Evolutionary conservation across 2,888 invertebrate genomes (phyloP).

Genomic region (Ophonus ardosiacus): DNA sequence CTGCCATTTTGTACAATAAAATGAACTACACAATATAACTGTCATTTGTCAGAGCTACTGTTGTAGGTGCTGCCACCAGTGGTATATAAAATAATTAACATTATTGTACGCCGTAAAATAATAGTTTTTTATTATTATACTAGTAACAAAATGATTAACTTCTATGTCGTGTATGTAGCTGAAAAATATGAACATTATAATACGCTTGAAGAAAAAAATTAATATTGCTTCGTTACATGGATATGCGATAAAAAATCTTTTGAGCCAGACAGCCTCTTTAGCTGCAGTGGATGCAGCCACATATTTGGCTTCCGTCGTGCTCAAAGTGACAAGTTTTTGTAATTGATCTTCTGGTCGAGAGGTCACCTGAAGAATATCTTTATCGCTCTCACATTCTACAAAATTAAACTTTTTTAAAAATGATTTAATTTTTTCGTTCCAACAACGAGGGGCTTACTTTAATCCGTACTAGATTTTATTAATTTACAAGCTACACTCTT

Average conservation of each 20-base stretch:
- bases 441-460: constrained; percentile 18
- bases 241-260: constrained; percentile 11
- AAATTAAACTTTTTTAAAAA: constrained; percentile 14
- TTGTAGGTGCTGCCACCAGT: too few species aligned
- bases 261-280: constrained; percentile 66
- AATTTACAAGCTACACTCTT: constrained; percentile 19
- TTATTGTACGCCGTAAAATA: too few species aligned
- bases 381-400: not conserved
- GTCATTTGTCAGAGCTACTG: too few species aligned
- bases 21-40: too few species aligned
- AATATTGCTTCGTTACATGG: not conserved
- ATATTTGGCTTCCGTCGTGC: constrained; percentile 69
- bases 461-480: constrained; percentile 19
- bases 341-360: constrained; percentile 19
- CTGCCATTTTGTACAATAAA: too few species aligned
- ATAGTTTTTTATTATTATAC: too few species aligned
- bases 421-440: constrained; percentile 29
- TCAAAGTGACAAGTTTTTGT: constrained; percentile 66
- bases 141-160: too few species aligned
- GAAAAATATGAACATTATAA: too few species aligned
- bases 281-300: constrained; percentile 67
- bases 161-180: too few species aligned
- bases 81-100: too few species aligned
- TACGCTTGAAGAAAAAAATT: too few species aligned
- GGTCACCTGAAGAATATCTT: constrained; percentile 32